Evolutionary conservation across 2,797 vertebrate genomes (phyloP), one percentile per base, ranked within the genome.

Genomic region (Gobionotothen gibberifrons): DNA sequence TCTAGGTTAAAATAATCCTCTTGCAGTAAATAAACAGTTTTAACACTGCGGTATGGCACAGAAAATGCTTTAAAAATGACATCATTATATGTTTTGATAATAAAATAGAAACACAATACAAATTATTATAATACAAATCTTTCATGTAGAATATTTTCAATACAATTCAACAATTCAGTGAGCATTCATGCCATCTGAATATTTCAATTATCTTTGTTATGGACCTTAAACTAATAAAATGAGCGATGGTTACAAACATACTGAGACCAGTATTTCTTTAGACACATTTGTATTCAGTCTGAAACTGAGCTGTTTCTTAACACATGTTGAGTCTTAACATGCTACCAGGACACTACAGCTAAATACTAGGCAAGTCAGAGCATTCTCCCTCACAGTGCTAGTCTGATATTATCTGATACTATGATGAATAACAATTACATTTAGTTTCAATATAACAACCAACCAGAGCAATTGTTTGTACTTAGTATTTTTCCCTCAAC

Each of bases 1-100:
- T 60, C 26, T 54, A 51, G 48, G 70, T 82, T 21, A 42, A 85
- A 86, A 79, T 43, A 82, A 86, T 84, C 55, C 76, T 58, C 32
- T 3, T 3, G 74, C 72, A 69, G 26, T 55, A 75, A 63, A 74
- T 22, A 57, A 16, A 69, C 43, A 11, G 54, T 54, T 52, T 29
- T 47, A 19, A 61, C 11, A 26, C 11, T 70, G 19, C 39, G 72
- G 66, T 69, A 65, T 9, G 62, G 51, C 36, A 59, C 13, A 55
- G 57, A 16, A 44, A 54, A 69, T 63, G 46, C 51, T 59, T 81
- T 69, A 64, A 53, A 66, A 63, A 76, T 75, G 26, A 40, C 69
- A 59, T 56, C 16, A 72, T 65, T 78, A 83, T 13, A 74, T 51
- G 47, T 55, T 75, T 12, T 43, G 15, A 56, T 64, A 43, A 63